Evolutionary conservation across 35 echinoderm and acorn worm species (phyloP).

Genomic region (Ophioderma brevispina): DNA sequence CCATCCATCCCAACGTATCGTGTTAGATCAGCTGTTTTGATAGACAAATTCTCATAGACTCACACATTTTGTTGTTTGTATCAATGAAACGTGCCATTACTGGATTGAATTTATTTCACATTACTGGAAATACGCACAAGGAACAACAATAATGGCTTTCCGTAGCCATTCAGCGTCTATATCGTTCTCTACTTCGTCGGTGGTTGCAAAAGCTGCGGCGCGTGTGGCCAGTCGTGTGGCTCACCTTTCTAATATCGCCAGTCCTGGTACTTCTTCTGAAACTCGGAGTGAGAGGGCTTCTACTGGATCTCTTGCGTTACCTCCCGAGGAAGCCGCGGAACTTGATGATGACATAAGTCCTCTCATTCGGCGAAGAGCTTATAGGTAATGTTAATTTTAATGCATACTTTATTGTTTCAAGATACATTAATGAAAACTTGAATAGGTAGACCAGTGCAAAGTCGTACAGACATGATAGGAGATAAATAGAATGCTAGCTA

Average conservation of each 20-base stretch:
- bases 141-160: neutral
- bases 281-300: constrained; percentile 11
- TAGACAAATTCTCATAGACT: too few species aligned
- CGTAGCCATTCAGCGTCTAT: neutral
- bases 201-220: neutral
- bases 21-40: too few species aligned
- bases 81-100: too few species aligned
- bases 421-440: too few species aligned
- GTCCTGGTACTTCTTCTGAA: neutral
- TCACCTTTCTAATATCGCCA: constrained; percentile 1
- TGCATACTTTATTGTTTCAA: too few species aligned
- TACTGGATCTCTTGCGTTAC: constrained; percentile 5
- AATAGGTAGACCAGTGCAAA: too few species aligned
- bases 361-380: constrained; percentile 28
- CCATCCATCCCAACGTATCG: too few species aligned
- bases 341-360: constrained; percentile 34
- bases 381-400: too few species aligned
- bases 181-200: neutral
- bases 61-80: too few species aligned
- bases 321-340: neutral
- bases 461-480: too few species aligned
- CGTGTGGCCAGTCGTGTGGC: neutral
- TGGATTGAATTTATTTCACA: too few species aligned
- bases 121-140: neutral
- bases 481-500: too few species aligned